A percentile compares a stretch with the other conserved stretches of the same genome.
Conservation (phyloP, 2,888 invertebrate species). For the Eristalis intricaria region DNA sequence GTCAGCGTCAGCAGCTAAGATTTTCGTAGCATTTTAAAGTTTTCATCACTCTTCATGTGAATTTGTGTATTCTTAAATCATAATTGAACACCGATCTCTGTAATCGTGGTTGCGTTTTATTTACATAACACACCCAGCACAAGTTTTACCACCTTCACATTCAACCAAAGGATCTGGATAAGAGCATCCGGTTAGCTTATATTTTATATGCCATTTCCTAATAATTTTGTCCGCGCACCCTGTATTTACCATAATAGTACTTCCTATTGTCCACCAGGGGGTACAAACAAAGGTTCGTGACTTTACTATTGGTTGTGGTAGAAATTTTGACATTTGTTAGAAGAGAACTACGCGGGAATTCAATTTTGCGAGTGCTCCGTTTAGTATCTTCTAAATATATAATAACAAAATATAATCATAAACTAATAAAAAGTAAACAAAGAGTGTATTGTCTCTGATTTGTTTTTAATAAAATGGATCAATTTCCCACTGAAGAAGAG, state of each 20-base stretch:
- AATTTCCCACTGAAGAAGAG: conserved; percentile 83
- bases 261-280: not conserved
- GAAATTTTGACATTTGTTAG: conserved; percentile 13
- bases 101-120: no score
- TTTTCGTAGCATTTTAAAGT: no score
- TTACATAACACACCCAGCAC: no score
- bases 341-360: conserved; percentile 44
- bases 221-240: not conserved
- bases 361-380: not conserved
- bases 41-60: no score
- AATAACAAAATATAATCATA: not conserved
- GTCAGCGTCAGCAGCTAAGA: no score
- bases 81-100: no score
- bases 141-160: no score
- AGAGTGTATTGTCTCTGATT: not conserved
- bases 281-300: not conserved
- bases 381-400: not conserved
- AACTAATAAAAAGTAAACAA: no score
- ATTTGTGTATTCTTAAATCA: no score
- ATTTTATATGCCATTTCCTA: no score
- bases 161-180: no score
- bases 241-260: not conserved
- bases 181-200: no score
- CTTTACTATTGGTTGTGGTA: not conserved
- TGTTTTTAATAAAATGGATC: conserved; percentile 73